Evolutionary conservation across 1,140 invertebrate genomes (phyloP), one percentile per base, ranked within the genome.

Genomic region (Oppia nitens): DNA sequence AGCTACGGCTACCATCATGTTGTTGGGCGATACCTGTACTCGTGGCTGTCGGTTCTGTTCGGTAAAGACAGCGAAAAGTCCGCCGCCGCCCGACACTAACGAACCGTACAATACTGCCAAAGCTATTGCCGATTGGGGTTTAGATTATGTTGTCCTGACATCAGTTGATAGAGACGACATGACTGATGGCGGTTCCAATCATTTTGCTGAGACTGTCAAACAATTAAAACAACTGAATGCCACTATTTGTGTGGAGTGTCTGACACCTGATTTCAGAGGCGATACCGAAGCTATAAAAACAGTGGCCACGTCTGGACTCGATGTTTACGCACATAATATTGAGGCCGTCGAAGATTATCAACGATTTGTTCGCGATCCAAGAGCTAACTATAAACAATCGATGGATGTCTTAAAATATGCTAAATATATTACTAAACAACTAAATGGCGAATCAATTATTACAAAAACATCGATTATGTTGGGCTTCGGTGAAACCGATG

Each of bases 401-500:
- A 67, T 98, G 47, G 73, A 74, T 52, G 90, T 93, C 14, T 71
- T 97, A 12, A 73, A 81, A 67, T 78, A 81, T 63, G 92, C 86
- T 0, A 94, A 96, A 74, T 75, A 77, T 57, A 72, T 80, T 3
- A 0, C n/a, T 26, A 1, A 6, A 20, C 12, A 3, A 60, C 11
- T 12, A 21, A 49, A 25, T 21, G 26, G 23, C 20, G 20, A 62
- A 20, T 6, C 24, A 11, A 51, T 61, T n/a, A 79, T 98, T 32
- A 99, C 95, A 0, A 99, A 99, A 74, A 91, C 92, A 1, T 98
- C 95, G 0, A 86, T 99, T 60, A 99, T 99, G 96, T 74, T 99
- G 17, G 96, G 95, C 4, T 74, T 98, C 1, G 94, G 94, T 0
- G 96, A 99, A 76, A 88, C 82, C 1, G 92, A 98, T 69, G 79